Base-by-base conservation (phyloP, 2,113 vertebrate species). In the Rissa tridactyla region DNA sequence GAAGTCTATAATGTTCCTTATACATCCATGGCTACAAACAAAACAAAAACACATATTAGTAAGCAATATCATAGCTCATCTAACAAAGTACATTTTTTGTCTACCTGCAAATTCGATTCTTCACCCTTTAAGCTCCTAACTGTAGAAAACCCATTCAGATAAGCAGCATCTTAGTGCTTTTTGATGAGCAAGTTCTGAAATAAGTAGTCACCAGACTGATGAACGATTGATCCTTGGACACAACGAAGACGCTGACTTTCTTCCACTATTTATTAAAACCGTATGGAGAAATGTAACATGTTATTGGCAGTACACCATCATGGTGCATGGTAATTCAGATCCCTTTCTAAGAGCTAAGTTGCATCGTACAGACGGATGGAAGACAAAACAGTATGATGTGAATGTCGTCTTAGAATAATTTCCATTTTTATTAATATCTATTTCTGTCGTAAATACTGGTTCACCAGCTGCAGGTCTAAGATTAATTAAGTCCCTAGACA, bases 1-100 rank as follows among this genome's bases (percentile, higher is more conserved):
- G 99, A 99, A 99, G 98, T 99, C 99, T 97, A 99, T 99, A 97
- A 99, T 97, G 98, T 99, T 99, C 96, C 99, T 98, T 97, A 99
- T 86, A 98, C 99, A 99, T 93, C 99, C 99, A 34, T 99, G 99
- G 98, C 99, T 99, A 93, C 57, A 97, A 96, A 25, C 22, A 82
- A 75, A 91, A 91, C 64, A 92, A 51, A 86, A 34, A 4, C 51
- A 92, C 36, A 47, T 0, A 16, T 98, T 91, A 98, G 90, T 47
- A 91, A 65, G 69, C 60, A 83, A 2, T 36, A 80, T 26, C 65
- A 21, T 1, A 70, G 75, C 20, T 86, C 52, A 52, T 12, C 51
- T 54, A 65, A 54, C 12, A 17, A 70, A 82, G 55, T 32, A 42
- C 1, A 25, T 25, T 40, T 79, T 82, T 44, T 26, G 17, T 47